These are phyloP conservation scores for Rhincodon typus DNA, from an alignment of 2,797 vertebrate species.

Conservation along the genomic window DNA sequence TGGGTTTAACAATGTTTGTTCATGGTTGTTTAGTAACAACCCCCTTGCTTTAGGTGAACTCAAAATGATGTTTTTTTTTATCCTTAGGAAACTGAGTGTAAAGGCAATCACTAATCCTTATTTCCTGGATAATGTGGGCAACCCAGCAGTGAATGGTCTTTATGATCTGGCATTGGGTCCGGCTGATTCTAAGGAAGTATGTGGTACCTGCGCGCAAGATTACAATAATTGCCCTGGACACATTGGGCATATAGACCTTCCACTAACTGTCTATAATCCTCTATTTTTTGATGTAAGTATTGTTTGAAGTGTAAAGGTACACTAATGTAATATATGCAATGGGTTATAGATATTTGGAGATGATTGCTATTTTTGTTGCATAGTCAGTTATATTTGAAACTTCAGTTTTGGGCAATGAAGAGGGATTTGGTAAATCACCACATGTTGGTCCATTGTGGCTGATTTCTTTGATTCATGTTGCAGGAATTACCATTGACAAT, in stretches of 20 bases:
- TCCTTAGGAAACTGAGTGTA: constrained; percentile 78
- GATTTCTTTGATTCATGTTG: neutral
- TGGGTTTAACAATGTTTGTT: neutral
- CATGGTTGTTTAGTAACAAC: neutral
- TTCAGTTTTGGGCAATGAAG: neutral
- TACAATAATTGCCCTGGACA: constrained; percentile 83
- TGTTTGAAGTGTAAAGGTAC: no score
- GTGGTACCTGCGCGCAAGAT: constrained; percentile 84
- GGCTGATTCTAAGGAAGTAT: constrained; percentile 78
- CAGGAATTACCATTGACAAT: neutral
- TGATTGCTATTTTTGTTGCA: neutral
- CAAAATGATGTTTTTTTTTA: constrained; percentile 32
- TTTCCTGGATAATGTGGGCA: constrained; percentile 78
- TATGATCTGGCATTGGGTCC: constrained; percentile 88
- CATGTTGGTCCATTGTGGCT: neutral
- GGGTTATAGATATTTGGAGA: neutral
- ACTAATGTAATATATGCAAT: neutral
- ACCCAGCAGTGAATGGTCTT: constrained; percentile 72
- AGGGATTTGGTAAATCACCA: neutral
- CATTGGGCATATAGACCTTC: constrained; percentile 81
- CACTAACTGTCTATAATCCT: constrained; percentile 85
- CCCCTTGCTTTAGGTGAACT: neutral
- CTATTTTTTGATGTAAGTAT: constrained; percentile 84
- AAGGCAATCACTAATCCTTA: constrained; percentile 74
- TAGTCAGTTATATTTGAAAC: neutral